Base-by-base conservation (phyloP, 2,888 invertebrate species). In the Dynastes maya region DNA sequence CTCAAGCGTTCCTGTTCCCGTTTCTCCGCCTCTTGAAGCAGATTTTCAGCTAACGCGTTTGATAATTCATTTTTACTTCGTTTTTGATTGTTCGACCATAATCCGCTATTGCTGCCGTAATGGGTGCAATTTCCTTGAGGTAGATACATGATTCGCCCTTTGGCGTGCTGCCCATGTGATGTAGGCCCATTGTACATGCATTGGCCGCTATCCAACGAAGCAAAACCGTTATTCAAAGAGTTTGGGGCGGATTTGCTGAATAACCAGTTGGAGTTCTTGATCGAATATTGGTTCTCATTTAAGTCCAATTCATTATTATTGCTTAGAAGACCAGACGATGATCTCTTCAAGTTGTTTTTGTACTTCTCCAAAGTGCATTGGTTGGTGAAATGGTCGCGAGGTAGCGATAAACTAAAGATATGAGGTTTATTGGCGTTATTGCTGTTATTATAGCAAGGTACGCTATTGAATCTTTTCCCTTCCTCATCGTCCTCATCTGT, bases 111-210 rank as follows among this genome's bases (percentile, higher is more conserved):
- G 11, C 45, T 11, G 11, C 45, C 45, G 2, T 16, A n/a, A 6
- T 16, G 8, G 3, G 16, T n/a, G 94, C n/a, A 45, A 55, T 55
- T 61, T 6, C 81, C 13, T 78, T 88, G 86, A 3, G 95, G 95
- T 74, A 96, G 90, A 88, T 96, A 96, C 94, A 96, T 96, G 37
- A 96, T 92, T 86, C 95, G 93, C 0, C 93, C 94, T 0, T 93
- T 92, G 61, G 84, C 85, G 45, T 45, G 45, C 72, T 82, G 81
- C 61, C 83, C 84, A 78, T 80, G 51, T 40, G 83, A 81, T 72
- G 82, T 82, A 77, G 82, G 78, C 79, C 86, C 86, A 29, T 85
- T 83, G 0, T 81, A 80, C 78, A 83, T 80, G 29, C 84, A 81
- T 1, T 53, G 5, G 2, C 83, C 82, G 72, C 83, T 80, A 79